Evolutionary conservation across 2,888 invertebrate genomes (phyloP).

Genomic region (Escarpia spicata): DNA sequence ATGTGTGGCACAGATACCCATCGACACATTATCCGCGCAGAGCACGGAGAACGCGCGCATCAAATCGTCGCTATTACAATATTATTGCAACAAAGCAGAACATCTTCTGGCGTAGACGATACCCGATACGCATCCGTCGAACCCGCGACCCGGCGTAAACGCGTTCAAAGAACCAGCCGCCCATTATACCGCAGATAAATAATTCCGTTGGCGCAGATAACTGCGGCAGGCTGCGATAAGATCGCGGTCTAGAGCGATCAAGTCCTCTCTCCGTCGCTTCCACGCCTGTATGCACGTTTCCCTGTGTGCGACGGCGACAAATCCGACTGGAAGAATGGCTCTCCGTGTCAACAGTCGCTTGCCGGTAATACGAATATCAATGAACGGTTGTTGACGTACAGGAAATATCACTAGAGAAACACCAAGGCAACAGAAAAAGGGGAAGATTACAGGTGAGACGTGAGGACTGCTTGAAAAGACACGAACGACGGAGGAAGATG

Average conservation of each 20-base stretch:
- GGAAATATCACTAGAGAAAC: background rate
- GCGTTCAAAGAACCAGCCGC: background rate
- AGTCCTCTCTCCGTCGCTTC: background rate
- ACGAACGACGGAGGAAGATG: no score
- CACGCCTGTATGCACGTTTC: background rate
- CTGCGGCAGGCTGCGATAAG: background rate
- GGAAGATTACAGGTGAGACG: no score
- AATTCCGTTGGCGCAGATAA: background rate
- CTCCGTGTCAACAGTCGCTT: background rate
- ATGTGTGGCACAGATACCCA: background rate
- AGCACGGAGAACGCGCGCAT: background rate
- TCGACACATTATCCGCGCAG: background rate
- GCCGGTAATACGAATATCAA: background rate
- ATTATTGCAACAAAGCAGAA: slow-evolving; percentile 4
- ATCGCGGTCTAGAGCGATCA: background rate
- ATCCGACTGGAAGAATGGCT: background rate
- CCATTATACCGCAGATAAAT: slow-evolving; percentile 6
- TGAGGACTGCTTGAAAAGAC: no score
- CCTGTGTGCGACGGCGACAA: background rate
- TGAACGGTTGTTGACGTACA: background rate
- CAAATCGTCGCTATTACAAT: slow-evolving; percentile 1
- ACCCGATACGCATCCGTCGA: slow-evolving; percentile 5
- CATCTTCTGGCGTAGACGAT: slow-evolving; percentile 7
- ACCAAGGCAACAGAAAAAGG: no score
- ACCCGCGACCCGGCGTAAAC: background rate